Conservation (phyloP, 2,797 vertebrate species). For the Meda fulgida region DNA sequence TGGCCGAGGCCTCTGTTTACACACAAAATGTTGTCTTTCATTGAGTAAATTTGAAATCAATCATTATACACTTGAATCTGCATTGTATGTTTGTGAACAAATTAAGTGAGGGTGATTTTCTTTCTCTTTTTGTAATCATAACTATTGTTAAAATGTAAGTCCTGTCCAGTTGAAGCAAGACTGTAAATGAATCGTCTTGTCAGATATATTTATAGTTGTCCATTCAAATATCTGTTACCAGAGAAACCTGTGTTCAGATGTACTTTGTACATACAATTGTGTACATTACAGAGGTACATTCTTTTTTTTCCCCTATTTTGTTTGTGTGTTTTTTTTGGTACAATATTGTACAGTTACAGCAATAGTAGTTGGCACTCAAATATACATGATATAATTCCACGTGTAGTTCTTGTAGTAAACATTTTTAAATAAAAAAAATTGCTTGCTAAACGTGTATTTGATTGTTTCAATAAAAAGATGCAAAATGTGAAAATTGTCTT, state of each 20-base stretch:
- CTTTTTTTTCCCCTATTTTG: conserved; percentile 62
- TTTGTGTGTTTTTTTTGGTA: conserved; percentile 75
- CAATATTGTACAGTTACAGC: conserved; percentile 88
- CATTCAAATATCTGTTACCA: conserved; percentile 81
- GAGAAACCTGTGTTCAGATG: conserved; percentile 88
- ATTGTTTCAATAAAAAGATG: conserved; percentile 13
- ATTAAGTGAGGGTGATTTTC: conserved; percentile 73
- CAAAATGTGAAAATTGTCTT: too few relatives aligned
- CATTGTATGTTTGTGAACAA: conserved; percentile 76
- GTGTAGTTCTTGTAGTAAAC: conserved; percentile 85
- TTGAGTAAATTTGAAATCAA: conserved; percentile 69
- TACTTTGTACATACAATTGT: conserved; percentile 94
- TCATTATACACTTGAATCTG: conserved; percentile 79
- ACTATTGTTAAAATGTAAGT: conserved; percentile 82
- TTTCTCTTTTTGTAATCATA: conserved; percentile 66
- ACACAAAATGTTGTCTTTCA: conserved; percentile 42
- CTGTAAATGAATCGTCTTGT: conserved; percentile 78
- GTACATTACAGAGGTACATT: conserved; percentile 95
- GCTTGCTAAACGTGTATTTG: conserved; percentile 78
- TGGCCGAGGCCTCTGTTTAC: conserved; percentile 64
- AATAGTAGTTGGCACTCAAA: conserved; percentile 84
- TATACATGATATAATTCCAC: conserved; percentile 84
- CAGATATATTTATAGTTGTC: conserved; percentile 87
- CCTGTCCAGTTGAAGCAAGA: conserved; percentile 77
- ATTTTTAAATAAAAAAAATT: conserved; percentile 80